A percentile compares a stretch with the other conserved stretches of the same genome.
Evolutionary conservation across 2,797 vertebrate species (phyloP).

Genomic region (Sciurus vulgaris): DNA sequence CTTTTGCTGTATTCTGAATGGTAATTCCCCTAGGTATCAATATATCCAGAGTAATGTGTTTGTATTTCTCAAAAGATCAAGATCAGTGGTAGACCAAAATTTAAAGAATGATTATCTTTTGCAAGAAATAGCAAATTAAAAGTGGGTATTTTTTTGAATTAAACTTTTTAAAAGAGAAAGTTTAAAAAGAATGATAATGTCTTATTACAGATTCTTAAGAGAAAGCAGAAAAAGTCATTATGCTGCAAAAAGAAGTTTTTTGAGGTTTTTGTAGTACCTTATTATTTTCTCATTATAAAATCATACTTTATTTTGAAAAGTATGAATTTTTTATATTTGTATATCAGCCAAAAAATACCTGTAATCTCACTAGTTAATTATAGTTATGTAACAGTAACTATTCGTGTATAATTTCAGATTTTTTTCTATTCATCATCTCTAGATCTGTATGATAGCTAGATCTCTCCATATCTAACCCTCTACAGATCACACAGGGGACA

Average conservation of each 20-base stretch:
- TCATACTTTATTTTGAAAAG: background rate
- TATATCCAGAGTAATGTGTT: constrained; percentile 17
- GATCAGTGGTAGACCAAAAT: background rate
- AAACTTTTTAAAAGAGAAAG: background rate
- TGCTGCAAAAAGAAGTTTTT: background rate
- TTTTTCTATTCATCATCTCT: background rate
- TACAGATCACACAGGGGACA: background rate
- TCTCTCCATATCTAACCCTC: background rate
- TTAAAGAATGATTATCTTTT: background rate
- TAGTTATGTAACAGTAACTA: background rate
- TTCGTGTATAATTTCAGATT: background rate
- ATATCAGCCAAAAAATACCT: background rate
- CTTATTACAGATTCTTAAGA: background rate
- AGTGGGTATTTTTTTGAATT: background rate
- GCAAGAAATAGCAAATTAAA: constrained; percentile 16
- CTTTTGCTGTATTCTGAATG: constrained; percentile 7
- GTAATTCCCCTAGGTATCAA: background rate
- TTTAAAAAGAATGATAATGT: background rate
- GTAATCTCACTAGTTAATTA: background rate
- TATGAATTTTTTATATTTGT: background rate
- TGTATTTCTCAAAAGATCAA: background rate
- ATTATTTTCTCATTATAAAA: constrained; percentile 59
- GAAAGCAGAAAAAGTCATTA: constrained; percentile 8
- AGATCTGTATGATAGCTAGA: background rate
- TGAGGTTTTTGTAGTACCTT: background rate